Evolutionary conservation across 1,140 invertebrate species (phyloP).

Genomic region (Andricus grossulariae): DNA sequence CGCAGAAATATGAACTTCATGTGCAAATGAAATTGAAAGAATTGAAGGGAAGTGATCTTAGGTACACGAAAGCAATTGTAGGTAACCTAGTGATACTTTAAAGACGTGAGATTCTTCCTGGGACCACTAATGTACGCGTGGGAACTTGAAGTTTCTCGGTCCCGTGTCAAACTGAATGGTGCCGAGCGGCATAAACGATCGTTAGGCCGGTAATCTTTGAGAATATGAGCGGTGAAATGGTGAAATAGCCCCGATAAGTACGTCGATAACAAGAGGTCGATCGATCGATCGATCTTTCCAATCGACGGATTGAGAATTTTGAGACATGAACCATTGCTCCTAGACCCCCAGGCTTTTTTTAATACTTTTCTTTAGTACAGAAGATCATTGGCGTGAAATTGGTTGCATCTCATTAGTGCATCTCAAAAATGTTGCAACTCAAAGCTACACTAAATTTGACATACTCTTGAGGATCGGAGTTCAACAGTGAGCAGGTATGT

Average conservation of each 20-base stretch:
- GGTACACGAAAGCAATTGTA: background rate
- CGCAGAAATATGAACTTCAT: background rate
- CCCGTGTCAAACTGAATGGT: conserved; percentile 61
- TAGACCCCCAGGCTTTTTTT: background rate
- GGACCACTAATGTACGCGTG: conserved; percentile 47
- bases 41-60: conserved; percentile 6
- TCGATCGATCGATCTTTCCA: conserved; percentile 31
- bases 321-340: background rate
- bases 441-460: too few relatives aligned
- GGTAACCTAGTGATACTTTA: background rate
- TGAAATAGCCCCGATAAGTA: conserved; percentile 52
- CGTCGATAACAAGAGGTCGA: conserved; percentile 51
- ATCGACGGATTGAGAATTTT: background rate
- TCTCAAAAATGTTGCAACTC: too few relatives aligned
- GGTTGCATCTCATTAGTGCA: too few relatives aligned
- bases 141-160: conserved; percentile 47
- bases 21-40: conserved; percentile 23
- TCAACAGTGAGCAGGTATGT: background rate
- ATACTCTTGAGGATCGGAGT: too few relatives aligned
- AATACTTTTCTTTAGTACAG: background rate
- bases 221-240: conserved; percentile 45
- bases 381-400: too few relatives aligned
- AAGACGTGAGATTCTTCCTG: conserved; percentile 25
- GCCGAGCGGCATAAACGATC: conserved; percentile 51
- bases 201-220: conserved; percentile 49